A percentile compares a stretch with the other conserved stretches of the same genome.
phyloP scores from a whole-genome alignment of 2,797 vertebrate genomes.

The Cercopithecus hamlyni region DNA sequence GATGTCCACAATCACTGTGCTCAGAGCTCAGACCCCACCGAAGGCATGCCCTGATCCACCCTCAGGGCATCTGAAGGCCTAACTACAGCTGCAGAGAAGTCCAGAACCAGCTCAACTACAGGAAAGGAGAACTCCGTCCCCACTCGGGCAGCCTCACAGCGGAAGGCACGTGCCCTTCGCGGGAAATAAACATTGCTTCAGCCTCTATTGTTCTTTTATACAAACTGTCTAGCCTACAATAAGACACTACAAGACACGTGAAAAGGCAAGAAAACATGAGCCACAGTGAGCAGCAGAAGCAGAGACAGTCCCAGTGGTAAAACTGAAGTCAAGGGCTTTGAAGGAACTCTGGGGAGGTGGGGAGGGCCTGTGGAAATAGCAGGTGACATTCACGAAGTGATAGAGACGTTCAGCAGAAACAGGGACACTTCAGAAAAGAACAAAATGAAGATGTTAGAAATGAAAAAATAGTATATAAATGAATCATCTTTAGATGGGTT shows the following conservation, averaged over 20 bases:
- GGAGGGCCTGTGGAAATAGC: not conserved
- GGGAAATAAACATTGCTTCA: not conserved
- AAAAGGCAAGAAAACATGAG: not conserved
- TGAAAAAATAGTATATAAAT: not conserved
- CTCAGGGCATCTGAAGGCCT: too few relatives aligned
- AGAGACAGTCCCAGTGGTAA: not conserved
- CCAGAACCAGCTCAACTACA: not conserved
- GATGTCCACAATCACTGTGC: too few relatives aligned
- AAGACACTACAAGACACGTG: not conserved
- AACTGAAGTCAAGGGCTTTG: not conserved
- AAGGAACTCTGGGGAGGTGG: not conserved
- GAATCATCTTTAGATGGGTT: not conserved
- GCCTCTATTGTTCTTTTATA: not conserved
- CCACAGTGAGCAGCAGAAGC: not conserved
- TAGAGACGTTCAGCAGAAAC: not conserved
- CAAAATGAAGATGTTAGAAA: not conserved
- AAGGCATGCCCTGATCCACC: not conserved
- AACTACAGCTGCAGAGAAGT: not conserved
- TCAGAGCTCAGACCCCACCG: not conserved
- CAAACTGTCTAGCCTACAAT: too few relatives aligned
- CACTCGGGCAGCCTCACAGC: accelerated
- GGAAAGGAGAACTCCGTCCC: accelerated
- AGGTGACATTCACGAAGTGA: not conserved
- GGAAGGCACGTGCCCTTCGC: not conserved
- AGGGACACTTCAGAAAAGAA: too few relatives aligned